Conservation (phyloP, 2,797 vertebrate species). For the Simalia tracyae region DNA sequence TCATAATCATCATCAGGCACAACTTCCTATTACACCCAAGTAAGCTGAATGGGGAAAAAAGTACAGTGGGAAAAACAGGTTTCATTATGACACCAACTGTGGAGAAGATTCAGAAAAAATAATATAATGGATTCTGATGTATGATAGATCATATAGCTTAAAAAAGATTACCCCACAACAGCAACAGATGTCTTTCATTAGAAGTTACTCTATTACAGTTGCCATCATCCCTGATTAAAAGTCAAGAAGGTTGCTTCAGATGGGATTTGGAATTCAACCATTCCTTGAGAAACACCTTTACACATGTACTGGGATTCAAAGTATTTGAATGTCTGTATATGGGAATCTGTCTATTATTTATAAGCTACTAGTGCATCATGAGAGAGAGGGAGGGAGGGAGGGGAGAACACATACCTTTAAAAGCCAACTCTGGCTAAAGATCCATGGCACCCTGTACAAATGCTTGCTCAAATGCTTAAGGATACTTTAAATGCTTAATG, state of each 20-base stretch:
- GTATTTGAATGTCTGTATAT: too few species aligned
- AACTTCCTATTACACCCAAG: neutral
- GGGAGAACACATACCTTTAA: neutral
- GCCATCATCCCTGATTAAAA: too few species aligned
- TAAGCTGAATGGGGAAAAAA: slow-evolving; percentile 2
- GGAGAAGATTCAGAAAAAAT: neutral
- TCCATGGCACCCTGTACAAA: neutral
- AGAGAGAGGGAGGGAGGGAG: neutral
- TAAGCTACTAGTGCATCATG: neutral
- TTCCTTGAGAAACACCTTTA: too few species aligned
- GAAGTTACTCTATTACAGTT: neutral
- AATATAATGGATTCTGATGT: neutral
- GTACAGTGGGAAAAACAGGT: slow-evolving; percentile 14
- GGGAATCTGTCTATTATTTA: neutral
- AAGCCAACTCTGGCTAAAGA: neutral
- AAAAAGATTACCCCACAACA: neutral
- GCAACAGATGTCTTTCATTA: neutral
- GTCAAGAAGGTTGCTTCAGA: too few species aligned
- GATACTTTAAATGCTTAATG: neutral
- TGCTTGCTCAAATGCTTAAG: neutral
- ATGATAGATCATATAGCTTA: neutral
- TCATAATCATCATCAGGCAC: neutral
- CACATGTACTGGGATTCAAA: too few species aligned
- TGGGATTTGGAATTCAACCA: too few species aligned
- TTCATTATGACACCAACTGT: slow-evolving; percentile 31